Conservation (phyloP, 2,797 vertebrate species). For the Lacerta viridis region DNA sequence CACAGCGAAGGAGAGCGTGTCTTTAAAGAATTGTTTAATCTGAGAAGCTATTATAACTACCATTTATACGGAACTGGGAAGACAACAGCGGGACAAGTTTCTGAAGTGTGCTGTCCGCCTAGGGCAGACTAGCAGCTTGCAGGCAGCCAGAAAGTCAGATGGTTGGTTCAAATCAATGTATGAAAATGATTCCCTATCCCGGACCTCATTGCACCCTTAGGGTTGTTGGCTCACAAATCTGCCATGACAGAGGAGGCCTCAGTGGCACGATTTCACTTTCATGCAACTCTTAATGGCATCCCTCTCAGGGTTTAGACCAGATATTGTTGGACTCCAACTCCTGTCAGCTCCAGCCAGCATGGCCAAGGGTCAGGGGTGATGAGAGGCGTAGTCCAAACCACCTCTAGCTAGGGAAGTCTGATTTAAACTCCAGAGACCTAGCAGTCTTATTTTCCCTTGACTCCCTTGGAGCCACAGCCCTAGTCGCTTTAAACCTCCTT, state of each 20-base stretch:
- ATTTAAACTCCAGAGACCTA: no score
- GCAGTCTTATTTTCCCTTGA: neutral
- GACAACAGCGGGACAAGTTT: slow-evolving; percentile 17
- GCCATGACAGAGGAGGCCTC: neutral
- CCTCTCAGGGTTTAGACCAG: neutral
- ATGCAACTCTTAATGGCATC: neutral
- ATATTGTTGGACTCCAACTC: no score
- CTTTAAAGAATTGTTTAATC: slow-evolving; percentile 37
- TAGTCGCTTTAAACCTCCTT: neutral
- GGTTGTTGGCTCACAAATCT: neutral
- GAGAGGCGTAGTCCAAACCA: no score
- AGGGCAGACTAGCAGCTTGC: slow-evolving; percentile 3
- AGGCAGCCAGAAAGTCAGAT: slow-evolving; percentile 6
- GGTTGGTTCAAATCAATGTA: slow-evolving; percentile 3
- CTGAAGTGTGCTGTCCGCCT: slow-evolving; percentile 24
- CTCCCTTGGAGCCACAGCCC: neutral
- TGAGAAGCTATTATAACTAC: slow-evolving; percentile 29
- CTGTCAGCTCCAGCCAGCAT: no score
- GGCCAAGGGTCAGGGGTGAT: no score
- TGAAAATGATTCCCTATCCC: neutral
- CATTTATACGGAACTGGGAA: neutral
- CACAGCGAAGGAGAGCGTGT: slow-evolving; percentile 38
- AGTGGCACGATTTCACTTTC: neutral
- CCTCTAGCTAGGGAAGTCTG: no score
- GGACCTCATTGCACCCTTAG: neutral